Evolutionary conservation across 2,113 vertebrate genomes (phyloP).

Genomic region (Atractosteus spatula): DNA sequence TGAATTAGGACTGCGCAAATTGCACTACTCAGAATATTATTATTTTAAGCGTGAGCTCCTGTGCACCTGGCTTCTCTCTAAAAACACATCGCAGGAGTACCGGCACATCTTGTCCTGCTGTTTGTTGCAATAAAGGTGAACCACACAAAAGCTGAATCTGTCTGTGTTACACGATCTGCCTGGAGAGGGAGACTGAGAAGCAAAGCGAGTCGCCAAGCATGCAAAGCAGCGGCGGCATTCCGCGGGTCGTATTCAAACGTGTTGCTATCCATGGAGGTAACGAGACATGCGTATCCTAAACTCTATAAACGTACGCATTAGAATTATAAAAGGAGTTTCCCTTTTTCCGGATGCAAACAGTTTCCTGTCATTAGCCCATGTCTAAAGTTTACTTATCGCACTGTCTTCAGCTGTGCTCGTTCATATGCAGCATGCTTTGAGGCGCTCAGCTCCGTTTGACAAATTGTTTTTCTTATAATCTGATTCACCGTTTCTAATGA

Average conservation of each 20-base stretch:
- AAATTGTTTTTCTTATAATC: no score
- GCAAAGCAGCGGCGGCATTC: conserved; percentile 10
- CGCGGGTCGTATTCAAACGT: conserved; percentile 10
- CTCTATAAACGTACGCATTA: background rate
- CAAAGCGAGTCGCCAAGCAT: background rate
- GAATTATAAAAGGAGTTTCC: no score
- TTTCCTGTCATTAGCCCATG: background rate
- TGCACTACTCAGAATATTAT: no score
- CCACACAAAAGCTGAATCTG: conserved; percentile 9
- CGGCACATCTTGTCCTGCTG: conserved; percentile 9
- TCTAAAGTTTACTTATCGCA: background rate
- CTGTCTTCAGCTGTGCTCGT: background rate
- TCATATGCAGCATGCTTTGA: background rate
- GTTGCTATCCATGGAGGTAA: background rate
- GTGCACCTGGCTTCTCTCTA: conserved; percentile 12
- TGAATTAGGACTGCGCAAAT: no score
- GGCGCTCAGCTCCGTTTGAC: no score
- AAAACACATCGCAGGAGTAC: background rate
- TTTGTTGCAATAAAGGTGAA: conserved; percentile 12
- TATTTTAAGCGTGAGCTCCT: background rate
- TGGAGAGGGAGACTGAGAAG: conserved; percentile 1
- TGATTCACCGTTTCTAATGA: no score
- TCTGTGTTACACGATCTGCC: conserved; percentile 13
- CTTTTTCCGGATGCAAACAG: no score
- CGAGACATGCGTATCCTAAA: background rate